Percentiles rank a stretch among this genome's conserved stretches.
Evolutionary conservation across 2,113 vertebrate species (phyloP).

Genomic region (Electrona antarctica): DNA sequence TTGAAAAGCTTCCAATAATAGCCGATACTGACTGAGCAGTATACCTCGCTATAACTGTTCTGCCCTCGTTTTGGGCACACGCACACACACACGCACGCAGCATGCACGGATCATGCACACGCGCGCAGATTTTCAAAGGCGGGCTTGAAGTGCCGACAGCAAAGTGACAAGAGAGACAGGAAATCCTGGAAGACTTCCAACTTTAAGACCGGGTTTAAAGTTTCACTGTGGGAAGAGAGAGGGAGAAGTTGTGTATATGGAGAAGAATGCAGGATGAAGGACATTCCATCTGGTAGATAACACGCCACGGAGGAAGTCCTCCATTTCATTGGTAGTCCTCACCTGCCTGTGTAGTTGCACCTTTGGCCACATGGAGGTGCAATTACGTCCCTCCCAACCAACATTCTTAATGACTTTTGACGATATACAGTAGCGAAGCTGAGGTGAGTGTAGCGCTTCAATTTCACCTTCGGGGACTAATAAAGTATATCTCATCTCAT

Average conservation of each 20-base stretch:
- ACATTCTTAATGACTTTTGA: not conserved
- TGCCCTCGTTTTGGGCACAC: no score
- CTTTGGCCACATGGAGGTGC: conserved; percentile 55
- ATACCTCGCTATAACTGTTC: no score
- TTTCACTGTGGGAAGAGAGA: conserved; percentile 19
- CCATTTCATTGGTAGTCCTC: not conserved
- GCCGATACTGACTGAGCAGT: no score
- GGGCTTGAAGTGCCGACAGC: not conserved
- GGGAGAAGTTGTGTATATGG: conserved; percentile 2
- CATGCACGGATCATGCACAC: no score
- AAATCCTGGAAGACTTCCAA: conserved; percentile 11
- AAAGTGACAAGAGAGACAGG: conserved; percentile 24
- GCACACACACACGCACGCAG: not conserved
- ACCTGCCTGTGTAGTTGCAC: conserved; percentile 25
- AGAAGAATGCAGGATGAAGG: not conserved
- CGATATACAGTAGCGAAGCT: no score
- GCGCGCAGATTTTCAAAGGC: not conserved
- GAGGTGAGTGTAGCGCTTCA: no score
- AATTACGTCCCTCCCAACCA: conserved; percentile 19
- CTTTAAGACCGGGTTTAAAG: conserved; percentile 12
- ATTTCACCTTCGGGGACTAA: no score
- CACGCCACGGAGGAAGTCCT: not conserved
- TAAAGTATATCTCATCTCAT: no score
- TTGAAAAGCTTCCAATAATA: no score
- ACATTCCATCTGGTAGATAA: not conserved